phyloP scores from a whole-genome alignment of 2,113 vertebrate species.

The Carlito syrichta region DNA sequence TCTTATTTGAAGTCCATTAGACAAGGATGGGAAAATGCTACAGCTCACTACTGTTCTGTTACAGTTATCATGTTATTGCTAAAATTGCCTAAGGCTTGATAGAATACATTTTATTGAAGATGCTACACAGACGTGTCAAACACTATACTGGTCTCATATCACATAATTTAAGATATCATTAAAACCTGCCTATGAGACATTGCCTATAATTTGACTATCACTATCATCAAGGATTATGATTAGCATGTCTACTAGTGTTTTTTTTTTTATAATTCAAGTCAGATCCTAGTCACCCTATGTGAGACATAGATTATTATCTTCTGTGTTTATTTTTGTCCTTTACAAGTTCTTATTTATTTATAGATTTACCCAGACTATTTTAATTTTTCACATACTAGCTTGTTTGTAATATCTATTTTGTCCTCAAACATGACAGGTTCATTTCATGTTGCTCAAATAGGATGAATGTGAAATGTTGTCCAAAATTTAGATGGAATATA shows the following conservation, averaged over 20 bases:
- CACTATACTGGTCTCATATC: not conserved
- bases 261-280: not conserved
- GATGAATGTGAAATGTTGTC: no score
- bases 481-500: no score
- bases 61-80: not conserved
- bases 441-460: no score
- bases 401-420: no score
- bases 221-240: not conserved
- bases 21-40: not conserved
- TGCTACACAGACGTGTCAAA: not conserved
- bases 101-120: not conserved
- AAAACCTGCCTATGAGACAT: not conserved
- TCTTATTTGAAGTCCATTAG: not conserved
- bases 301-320: not conserved
- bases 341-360: no score
- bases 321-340: not conserved
- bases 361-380: no score
- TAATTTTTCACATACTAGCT: no score
- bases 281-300: not conserved
- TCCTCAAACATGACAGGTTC: no score
- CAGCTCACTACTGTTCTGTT: not conserved
- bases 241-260: not conserved
- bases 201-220: not conserved
- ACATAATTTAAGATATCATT: not conserved
- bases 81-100: not conserved